Percentiles rank a stretch among this genome's conserved stretches.
These are phyloP conservation scores for Numenius arquata DNA, from an alignment of 2,113 vertebrate genomes.

Conservation along the genomic window DNA sequence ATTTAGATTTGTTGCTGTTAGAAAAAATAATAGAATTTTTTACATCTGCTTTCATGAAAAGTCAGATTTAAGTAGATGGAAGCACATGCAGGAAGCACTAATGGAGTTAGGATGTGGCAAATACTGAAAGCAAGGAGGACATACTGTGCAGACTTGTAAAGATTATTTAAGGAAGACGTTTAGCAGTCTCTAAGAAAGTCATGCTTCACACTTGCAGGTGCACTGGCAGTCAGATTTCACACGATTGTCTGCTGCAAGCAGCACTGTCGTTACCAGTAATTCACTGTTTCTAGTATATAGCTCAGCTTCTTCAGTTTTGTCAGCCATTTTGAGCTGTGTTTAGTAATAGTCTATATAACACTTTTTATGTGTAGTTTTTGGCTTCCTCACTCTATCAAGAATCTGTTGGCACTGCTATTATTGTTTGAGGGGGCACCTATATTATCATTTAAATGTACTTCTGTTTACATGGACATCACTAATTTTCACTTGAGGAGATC, in stretches of 20 bases:
- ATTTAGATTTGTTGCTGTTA: neutral
- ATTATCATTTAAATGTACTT: neutral
- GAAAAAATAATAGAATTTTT: neutral
- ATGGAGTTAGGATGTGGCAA: neutral
- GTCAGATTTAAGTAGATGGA: neutral
- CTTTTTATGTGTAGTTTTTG: neutral
- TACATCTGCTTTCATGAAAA: neutral
- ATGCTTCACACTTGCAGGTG: neutral
- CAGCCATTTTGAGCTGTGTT: neutral
- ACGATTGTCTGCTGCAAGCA: neutral
- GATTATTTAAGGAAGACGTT: neutral
- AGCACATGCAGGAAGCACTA: neutral
- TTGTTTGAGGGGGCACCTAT: accelerated
- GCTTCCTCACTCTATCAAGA: neutral
- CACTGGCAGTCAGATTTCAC: neutral
- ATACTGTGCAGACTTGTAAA: neutral
- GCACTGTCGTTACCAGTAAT: neutral
- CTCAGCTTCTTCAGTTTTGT: neutral
- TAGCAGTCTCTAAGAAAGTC: neutral
- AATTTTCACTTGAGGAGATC: neutral
- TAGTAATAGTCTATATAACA: neutral
- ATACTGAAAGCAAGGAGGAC: neutral
- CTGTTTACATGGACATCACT: neutral
- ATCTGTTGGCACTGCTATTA: accelerated
- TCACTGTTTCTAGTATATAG: neutral